Evolutionary conservation across 2,113 vertebrate genomes (phyloP).

Genomic region (Tringa solitaria): DNA sequence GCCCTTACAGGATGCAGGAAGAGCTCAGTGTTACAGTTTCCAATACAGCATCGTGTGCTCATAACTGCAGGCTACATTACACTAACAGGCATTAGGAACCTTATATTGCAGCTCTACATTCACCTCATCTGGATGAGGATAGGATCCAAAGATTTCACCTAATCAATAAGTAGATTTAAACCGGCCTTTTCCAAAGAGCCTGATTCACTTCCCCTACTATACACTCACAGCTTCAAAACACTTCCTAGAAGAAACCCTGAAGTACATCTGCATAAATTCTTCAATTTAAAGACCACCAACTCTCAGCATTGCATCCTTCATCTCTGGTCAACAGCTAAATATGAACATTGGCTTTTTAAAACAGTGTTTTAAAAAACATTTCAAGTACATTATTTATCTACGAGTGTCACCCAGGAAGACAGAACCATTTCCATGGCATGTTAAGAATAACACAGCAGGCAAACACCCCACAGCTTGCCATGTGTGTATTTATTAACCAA

Average conservation of each 20-base stretch:
- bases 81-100: not conserved
- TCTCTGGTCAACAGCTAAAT: not conserved
- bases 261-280: not conserved
- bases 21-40: not conserved
- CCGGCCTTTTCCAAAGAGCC: not conserved
- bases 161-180: not conserved
- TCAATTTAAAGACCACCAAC: not conserved
- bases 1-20: not conserved
- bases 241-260: not conserved
- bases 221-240: not conserved
- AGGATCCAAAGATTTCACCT: not conserved
- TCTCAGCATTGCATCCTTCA: not conserved
- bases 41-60: rapidly evolving
- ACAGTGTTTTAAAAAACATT: not conserved
- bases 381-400: rapidly evolving
- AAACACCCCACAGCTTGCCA: not conserved
- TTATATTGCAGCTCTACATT: not conserved
- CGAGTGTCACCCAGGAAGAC: not conserved
- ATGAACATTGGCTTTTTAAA: not conserved
- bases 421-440: not conserved
- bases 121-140: not conserved
- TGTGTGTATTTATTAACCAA: not conserved
- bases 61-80: not conserved
- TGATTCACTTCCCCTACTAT: not conserved
- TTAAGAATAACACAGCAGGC: not conserved